Conservation (phyloP, 2,113 vertebrate genomes). For the Calypte anna region DNA sequence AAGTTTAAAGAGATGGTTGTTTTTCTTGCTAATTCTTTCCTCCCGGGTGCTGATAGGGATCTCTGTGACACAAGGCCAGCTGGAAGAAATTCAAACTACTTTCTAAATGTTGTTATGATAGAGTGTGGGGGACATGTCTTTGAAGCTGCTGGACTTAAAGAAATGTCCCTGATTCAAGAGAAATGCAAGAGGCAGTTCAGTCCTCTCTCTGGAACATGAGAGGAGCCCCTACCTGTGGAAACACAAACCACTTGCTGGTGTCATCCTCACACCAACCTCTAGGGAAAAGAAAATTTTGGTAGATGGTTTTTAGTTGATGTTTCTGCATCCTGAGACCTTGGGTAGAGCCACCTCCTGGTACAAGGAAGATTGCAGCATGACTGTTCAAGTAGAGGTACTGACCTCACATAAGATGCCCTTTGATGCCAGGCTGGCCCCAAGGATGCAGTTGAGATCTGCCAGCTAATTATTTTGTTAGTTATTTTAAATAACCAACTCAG, state of each 20-base stretch:
- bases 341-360: not conserved
- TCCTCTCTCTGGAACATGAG: not conserved
- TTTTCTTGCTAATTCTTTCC: conserved; percentile 60
- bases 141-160: conserved; percentile 53
- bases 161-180: not conserved
- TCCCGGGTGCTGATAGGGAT: conserved; percentile 33
- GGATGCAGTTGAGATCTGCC: not conserved
- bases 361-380: not conserved
- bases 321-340: not conserved
- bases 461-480: not conserved
- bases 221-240: conserved; percentile 8
- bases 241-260: not conserved
- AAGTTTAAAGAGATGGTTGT: conserved; percentile 45
- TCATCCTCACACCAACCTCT: not conserved
- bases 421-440: not conserved
- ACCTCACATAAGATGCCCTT: not conserved
- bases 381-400: not conserved
- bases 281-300: not conserved
- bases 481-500: not conserved
- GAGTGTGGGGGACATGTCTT: conserved; percentile 32
- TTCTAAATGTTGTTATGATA: conserved; percentile 60
- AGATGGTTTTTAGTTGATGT: not conserved
- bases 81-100: conserved; percentile 51
- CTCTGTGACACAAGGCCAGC: conserved; percentile 48
- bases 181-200: not conserved